Base-by-base conservation (phyloP, 2,113 vertebrate species). In the Embiotoca jacksoni region DNA sequence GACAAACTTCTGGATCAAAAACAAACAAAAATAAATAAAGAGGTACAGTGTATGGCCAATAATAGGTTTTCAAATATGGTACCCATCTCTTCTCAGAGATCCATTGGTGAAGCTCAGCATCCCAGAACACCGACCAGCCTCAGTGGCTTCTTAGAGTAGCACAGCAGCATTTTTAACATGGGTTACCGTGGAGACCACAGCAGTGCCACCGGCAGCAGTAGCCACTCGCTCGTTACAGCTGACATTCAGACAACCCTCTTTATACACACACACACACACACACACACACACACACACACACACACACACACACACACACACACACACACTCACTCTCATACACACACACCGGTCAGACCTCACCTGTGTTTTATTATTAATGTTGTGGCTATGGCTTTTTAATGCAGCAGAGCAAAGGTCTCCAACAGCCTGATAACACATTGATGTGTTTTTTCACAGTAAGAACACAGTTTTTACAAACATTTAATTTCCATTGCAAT, bases 171-270 rank as follows among this genome's bases (percentile, higher is more conserved):
- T 79, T 23, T 66, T 73, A 76, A 75, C 71, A 58, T 52, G 76
- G 69, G 84, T 89, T 82, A 82, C 88, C 64, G 53, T 85, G 84
- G 81, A 80, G 81, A 89, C 81, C 72, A 78, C 69, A 75, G 68
- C 3, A 7, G 71, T 67, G 75, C 53, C 59, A 78, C 30, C 39
- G 57, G 64, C 61, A 36, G 55, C 49, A 67, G 35, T n/a, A 61
- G 63, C 75, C 30, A 6, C 75, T 84, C 2, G 50, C 78, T 84
- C 46, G 14, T 83, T 85, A 47, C 39, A 15, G 54, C 60, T 84
- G 75, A 89, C 72, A 87, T 86, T 84, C 81, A 84, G 79, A 86
- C 66, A 66, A 76, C 57, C 55, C 71, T 78, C 63, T 73, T 54
- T 14, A 44, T 3, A 44, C 10, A 7, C 32, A 66, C 65, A 4